Evolutionary conservation across 1,140 invertebrate species (phyloP), one percentile per base, ranked within the genome.

Genomic region (Drosophila sp.): DNA sequence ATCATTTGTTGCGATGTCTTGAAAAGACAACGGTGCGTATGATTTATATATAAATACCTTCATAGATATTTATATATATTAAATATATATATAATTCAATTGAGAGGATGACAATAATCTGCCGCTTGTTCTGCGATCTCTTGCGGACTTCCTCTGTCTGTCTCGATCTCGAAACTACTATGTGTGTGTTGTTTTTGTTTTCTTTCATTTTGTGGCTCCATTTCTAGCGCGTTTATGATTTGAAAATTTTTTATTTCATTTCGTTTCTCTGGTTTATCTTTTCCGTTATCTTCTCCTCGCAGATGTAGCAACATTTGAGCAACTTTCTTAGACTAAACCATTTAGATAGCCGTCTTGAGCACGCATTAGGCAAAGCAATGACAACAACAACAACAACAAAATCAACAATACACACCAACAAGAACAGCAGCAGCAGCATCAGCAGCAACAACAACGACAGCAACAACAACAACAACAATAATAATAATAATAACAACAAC

Each of bases 1-100:
- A 99, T 93, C 99, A 99, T 93, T 94, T 99, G 56, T 94, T 99
- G 60, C 95, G 98, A 81, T 99, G 99, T 93, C 94, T 99, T 70
- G 99, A 99, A 92, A 98, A 98, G 93, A 99, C 98, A 61, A 99
- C 99, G 93, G 98, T 89, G 64, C 80, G 84, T 99, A 93, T 95
- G 94, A 92, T 38, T 61, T 44, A 71, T 54, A 60, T n/a, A 23
- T 35, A 57, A 35, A 66, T 35, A 40, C 11, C 44, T 41, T 33
- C 29, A 57, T 50, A 32, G 44, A 60, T 23, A 41, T 41, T 17
- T 58, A 56, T 67, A 63, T 7, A n/a, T 54, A 50, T 17, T 41
- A 72, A 25, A 71, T 4, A 41, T 47, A 8, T 25, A 25, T 17
- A 1, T 3, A 50, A 8, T 50, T 27, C 23, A 50, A 7, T 50